Conservation (phyloP, 2,888 invertebrate genomes). For the Mongoloraphidia duomilia region DNA sequence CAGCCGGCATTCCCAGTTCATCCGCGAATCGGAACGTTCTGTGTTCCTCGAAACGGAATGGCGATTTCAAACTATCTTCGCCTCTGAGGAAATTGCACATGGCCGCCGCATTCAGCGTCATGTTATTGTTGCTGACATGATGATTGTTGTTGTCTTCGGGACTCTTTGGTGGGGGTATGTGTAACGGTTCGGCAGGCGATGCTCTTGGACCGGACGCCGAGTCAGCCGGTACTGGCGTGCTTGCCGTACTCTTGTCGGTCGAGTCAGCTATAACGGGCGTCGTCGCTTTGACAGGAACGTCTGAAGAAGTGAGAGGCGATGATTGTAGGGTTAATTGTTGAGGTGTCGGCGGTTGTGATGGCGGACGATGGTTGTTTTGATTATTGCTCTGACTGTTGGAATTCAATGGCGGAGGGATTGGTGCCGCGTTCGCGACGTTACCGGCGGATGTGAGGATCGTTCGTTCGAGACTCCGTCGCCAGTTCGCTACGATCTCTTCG, state of each 20-base stretch:
- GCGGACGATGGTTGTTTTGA: slow-evolving; percentile 6
- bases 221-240: slow-evolving; percentile 35
- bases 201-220: slow-evolving; percentile 21
- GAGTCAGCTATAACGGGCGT: slow-evolving; percentile 30
- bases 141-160: slow-evolving; percentile 36
- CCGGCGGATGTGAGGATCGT: slow-evolving; percentile 23
- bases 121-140: slow-evolving; percentile 33
- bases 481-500: slow-evolving; percentile 69
- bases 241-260: slow-evolving; percentile 29
- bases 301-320: slow-evolving; percentile 7
- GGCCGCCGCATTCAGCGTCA: slow-evolving; percentile 25
- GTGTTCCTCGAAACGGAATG: slow-evolving; percentile 71
- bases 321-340: background rate
- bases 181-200: slow-evolving; percentile 20
- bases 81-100: slow-evolving; percentile 32
- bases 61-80: slow-evolving; percentile 37
- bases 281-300: slow-evolving; percentile 26
- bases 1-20: slow-evolving; percentile 64
- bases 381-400: slow-evolving; percentile 20
- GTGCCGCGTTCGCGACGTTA: slow-evolving; percentile 19
- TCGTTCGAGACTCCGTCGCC: slow-evolving; percentile 55
- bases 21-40: slow-evolving; percentile 69
- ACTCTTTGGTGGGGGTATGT: slow-evolving; percentile 37
- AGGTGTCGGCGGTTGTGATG: slow-evolving; percentile 6
- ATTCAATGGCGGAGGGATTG: slow-evolving; percentile 34